These are phyloP conservation scores for Peromyscus melanophrys DNA, from an alignment of 2,797 vertebrate species.

Conservation along the genomic window DNA sequence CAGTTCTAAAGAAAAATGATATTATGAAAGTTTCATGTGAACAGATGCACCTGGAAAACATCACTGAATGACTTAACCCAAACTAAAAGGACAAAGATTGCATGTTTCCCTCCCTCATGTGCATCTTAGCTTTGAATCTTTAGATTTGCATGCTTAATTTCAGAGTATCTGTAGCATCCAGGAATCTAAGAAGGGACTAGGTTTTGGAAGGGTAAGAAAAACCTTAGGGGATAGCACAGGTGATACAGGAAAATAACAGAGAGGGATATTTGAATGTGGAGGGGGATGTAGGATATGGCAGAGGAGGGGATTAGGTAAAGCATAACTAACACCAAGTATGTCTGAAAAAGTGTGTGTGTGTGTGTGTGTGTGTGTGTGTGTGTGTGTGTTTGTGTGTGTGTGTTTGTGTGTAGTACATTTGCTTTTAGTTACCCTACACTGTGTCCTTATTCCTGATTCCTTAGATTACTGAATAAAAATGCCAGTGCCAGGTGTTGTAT, in stretches of 20 bases:
- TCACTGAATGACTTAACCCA: not conserved
- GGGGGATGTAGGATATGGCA: not conserved
- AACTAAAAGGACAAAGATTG: not conserved
- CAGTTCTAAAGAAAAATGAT: not conserved
- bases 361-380: not conserved
- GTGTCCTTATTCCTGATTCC: not conserved
- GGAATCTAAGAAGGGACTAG: not conserved
- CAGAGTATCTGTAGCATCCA: not conserved
- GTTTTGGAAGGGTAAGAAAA: not conserved
- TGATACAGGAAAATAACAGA: not conserved
- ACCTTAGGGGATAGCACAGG: too few species aligned
- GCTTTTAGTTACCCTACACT: not conserved
- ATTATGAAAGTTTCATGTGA: not conserved
- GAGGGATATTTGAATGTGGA: accelerated
- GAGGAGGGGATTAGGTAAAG: not conserved
- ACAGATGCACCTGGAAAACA: not conserved
- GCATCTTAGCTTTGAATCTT: not conserved
- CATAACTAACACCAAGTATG: not conserved
- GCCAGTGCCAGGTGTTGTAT: not conserved
- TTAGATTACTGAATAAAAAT: not conserved
- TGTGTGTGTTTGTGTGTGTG: not conserved
- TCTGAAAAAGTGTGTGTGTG: not conserved
- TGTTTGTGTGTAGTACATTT: not conserved
- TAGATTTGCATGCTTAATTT: not conserved
- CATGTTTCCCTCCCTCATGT: not conserved